These are phyloP conservation scores for Lepeophtheirus nordmannii DNA, from an alignment of 2,888 invertebrate species.

Conservation along the genomic window DNA sequence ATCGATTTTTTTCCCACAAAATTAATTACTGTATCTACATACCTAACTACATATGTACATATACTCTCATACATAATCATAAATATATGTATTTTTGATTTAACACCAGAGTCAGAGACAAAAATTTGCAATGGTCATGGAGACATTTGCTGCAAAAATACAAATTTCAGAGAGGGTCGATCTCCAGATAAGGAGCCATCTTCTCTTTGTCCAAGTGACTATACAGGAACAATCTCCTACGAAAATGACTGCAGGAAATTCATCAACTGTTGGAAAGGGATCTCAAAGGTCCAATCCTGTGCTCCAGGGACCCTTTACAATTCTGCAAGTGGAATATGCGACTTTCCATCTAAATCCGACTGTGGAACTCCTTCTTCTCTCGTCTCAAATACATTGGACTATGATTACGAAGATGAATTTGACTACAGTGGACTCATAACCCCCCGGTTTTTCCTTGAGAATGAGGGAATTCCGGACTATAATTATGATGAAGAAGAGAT, in stretches of 20 bases:
- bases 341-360: slow-evolving; percentile 13
- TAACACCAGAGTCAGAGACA: background rate
- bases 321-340: background rate
- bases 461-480: background rate
- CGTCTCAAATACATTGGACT: background rate
- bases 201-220: slow-evolving; percentile 11
- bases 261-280: slow-evolving; percentile 17
- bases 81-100: background rate
- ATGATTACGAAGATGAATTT: background rate
- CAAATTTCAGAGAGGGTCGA: background rate
- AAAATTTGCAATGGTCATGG: background rate
- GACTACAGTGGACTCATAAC: background rate
- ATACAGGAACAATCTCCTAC: background rate
- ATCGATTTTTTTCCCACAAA: too few species aligned
- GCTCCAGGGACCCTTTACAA: slow-evolving; percentile 10
- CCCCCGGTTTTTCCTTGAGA: background rate
- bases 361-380: background rate
- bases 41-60: too few species aligned
- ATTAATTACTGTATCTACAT: too few species aligned
- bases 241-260: slow-evolving; percentile 9
- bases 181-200: background rate
- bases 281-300: background rate
- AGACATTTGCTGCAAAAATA: slow-evolving; percentile 9
- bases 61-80: background rate
- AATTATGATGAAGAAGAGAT: background rate